Conservation (phyloP, 2,113 vertebrate species). For the Pseudopodoces humilis region DNA sequence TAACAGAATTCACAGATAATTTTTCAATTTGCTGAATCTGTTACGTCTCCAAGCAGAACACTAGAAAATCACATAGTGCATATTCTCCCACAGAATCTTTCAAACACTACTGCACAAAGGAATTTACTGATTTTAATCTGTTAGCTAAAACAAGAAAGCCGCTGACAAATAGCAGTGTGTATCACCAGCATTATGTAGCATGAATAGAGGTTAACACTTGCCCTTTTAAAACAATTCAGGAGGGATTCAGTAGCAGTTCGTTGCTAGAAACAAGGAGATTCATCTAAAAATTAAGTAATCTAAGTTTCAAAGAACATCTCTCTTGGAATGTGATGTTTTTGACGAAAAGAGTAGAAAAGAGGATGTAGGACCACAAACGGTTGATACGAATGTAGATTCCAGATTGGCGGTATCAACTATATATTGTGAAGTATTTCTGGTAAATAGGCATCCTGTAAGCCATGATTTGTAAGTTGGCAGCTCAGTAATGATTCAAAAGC, state of each 20-base stretch:
- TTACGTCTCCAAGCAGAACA: not conserved
- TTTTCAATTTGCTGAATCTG: not conserved
- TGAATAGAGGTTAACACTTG: not conserved
- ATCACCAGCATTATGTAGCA: constrained; percentile 5
- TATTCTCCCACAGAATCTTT: not conserved
- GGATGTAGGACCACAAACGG: not conserved
- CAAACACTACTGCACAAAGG: not conserved
- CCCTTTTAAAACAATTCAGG: not conserved
- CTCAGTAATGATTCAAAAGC: not conserved
- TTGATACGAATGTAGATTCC: not conserved
- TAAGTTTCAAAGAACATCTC: not conserved
- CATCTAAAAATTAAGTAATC: not conserved
- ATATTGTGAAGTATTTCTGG: not conserved
- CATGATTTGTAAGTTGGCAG: not conserved
- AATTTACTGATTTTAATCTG: not conserved
- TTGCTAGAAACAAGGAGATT: not conserved
- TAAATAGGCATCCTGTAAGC: not conserved
- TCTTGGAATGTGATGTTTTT: not conserved
- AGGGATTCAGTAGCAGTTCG: not conserved
- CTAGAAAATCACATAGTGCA: not conserved
- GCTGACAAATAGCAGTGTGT: not conserved
- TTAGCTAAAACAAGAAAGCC: not conserved
- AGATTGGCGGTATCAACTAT: not conserved
- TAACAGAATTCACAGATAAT: not conserved
- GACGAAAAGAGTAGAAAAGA: not conserved